Percentiles rank a stretch among this genome's conserved stretches.
phyloP scores from a whole-genome alignment of 1,140 invertebrate genomes.

The Drosophila paulistorum region DNA sequence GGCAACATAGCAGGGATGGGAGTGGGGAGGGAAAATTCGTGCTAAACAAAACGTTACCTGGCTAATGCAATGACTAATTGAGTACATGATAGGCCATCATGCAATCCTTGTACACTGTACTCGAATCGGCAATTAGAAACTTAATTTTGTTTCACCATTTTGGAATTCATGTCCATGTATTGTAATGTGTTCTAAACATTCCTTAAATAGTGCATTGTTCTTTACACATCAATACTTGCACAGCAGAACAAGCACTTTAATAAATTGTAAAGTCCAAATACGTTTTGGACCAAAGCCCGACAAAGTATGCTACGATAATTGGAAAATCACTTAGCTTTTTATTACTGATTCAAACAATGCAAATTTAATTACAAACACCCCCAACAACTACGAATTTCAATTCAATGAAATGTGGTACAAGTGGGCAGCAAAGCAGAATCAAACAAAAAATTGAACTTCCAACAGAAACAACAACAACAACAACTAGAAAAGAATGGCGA shows the following conservation, averaged over 20 bases:
- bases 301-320: conserved; percentile 20
- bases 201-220: too few relatives aligned
- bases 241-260: background rate
- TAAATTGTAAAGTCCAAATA: background rate
- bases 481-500: conserved; percentile 20
- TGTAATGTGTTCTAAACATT: too few relatives aligned
- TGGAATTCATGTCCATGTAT: too few relatives aligned
- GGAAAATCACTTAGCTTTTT: conserved; percentile 11
- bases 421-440: conserved; percentile 29
- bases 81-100: conserved; percentile 50
- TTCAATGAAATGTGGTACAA: conserved; percentile 56
- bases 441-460: background rate
- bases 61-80: conserved; percentile 62
- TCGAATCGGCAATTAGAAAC: background rate
- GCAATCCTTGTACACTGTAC: conserved; percentile 19
- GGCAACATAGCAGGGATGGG: conserved; percentile 22
- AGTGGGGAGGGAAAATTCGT: background rate
- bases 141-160: background rate
- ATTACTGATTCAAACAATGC: conserved; percentile 7
- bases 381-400: conserved; percentile 47
- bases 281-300: background rate
- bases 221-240: background rate
- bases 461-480: background rate
- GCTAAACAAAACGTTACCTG: conserved; percentile 49
- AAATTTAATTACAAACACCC: conserved; percentile 34